phyloP scores from a whole-genome alignment of 2,797 vertebrate genomes.

The Onychomys arenicola region DNA sequence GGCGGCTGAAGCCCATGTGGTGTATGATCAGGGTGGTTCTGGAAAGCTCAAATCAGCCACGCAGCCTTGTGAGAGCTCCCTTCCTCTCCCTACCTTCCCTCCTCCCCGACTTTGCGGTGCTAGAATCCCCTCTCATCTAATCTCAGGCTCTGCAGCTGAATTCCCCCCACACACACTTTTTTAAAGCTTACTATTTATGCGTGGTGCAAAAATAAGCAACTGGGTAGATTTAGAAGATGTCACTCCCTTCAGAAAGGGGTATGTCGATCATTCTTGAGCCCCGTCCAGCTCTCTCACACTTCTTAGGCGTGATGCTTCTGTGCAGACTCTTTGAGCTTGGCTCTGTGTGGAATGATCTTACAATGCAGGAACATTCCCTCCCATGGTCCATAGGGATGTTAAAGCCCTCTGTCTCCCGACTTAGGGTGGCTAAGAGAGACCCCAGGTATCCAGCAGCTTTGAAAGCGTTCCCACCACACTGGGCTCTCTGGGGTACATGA shows the following conservation, averaged over 20 bases:
- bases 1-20: conserved; percentile 83
- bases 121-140: conserved; percentile 84
- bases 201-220: conserved; percentile 83
- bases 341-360: conserved; percentile 74
- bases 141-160: conserved; percentile 72
- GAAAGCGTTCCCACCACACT: conserved; percentile 65
- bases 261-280: conserved; percentile 58
- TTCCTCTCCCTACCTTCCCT: conserved; percentile 75
- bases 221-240: conserved; percentile 71
- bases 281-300: conserved; percentile 58
- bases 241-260: conserved; percentile 58
- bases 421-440: conserved; percentile 46
- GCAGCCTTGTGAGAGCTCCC: conserved; percentile 79
- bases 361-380: conserved; percentile 61
- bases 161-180: conserved; percentile 62
- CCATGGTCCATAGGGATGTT: conserved; percentile 80
- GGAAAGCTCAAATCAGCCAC: conserved; percentile 82
- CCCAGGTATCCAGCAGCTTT: conserved; percentile 73
- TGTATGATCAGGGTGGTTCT: conserved; percentile 74
- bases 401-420: conserved; percentile 77
- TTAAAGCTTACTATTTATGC: conserved; percentile 75
- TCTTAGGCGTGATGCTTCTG: conserved; percentile 63
- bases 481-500: conserved; percentile 42
- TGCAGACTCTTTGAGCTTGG: conserved; percentile 34
- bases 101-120: conserved; percentile 70